Evolutionary conservation across 2,888 invertebrate species (phyloP).

Genomic region (Hemistola chrysoprasaria): DNA sequence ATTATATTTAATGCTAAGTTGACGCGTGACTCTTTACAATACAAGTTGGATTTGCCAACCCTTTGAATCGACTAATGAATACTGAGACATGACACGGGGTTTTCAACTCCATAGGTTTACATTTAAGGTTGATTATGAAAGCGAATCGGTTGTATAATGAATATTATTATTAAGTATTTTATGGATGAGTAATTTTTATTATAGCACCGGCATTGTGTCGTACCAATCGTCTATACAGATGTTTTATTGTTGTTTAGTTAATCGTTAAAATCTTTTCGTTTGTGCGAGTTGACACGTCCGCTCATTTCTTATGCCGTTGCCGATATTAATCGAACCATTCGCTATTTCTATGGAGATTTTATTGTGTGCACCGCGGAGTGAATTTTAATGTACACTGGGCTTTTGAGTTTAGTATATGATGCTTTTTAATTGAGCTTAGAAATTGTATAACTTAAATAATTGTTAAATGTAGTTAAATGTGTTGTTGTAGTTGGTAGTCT

Average conservation of each 20-base stretch:
- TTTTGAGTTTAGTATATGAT: too few relatives aligned
- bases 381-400: conserved; percentile 6
- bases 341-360: conserved; percentile 20
- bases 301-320: conserved; percentile 6
- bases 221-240: conserved; percentile 40
- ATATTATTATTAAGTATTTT: conserved; percentile 67
- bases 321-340: conserved; percentile 12
- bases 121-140: conserved; percentile 36
- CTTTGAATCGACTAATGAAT: conserved; percentile 77
- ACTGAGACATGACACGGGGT: conserved; percentile 27
- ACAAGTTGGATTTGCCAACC: conserved; percentile 79
- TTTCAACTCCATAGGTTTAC: conserved; percentile 32
- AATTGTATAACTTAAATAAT: too few relatives aligned
- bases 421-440: too few relatives aligned
- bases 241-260: conserved; percentile 43
- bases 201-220: conserved; percentile 59
- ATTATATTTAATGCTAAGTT: conserved; percentile 67
- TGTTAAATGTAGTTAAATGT: too few relatives aligned
- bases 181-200: conserved; percentile 78
- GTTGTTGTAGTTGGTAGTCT: too few relatives aligned
- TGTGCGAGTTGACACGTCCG: conserved; percentile 25
- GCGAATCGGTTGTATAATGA: conserved; percentile 42
- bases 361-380: conserved; percentile 6
- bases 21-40: conserved; percentile 79
- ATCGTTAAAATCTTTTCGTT: conserved; percentile 43